These are phyloP conservation scores for Euphonia xanthogaster DNA, from an alignment of 2,797 vertebrate species.

Conservation along the genomic window DNA sequence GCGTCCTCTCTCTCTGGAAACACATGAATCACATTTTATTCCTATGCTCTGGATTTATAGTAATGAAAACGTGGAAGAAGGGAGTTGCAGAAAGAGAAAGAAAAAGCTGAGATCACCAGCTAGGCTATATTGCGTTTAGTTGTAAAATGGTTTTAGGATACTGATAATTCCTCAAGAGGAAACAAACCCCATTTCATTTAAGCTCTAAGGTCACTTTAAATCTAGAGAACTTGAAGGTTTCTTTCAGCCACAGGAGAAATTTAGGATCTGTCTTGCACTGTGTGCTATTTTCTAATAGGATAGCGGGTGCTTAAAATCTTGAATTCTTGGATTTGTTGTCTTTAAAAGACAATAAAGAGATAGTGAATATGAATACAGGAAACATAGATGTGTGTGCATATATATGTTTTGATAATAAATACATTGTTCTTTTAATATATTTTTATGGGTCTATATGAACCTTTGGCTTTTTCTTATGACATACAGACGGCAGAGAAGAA, in stretches of 20 bases:
- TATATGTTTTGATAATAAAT: background rate
- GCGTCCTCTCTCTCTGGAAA: background rate
- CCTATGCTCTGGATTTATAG: background rate
- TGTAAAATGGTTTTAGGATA: background rate
- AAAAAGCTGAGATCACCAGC: background rate
- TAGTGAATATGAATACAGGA: background rate
- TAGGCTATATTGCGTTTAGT: background rate
- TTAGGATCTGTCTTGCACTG: background rate
- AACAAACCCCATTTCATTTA: background rate
- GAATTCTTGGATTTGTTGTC: background rate
- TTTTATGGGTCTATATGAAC: background rate
- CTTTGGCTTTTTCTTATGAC: background rate
- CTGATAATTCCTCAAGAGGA: background rate
- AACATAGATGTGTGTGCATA: rapidly evolving
- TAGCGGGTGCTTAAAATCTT: background rate
- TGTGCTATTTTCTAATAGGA: background rate
- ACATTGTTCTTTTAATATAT: background rate
- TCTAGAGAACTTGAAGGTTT: background rate
- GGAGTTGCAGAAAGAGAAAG: background rate
- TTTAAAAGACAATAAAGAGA: background rate
- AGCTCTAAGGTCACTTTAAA: background rate
- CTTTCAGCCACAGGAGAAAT: background rate
- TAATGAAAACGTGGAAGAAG: background rate
- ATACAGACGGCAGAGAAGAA: background rate
- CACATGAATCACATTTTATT: background rate